Evolutionary conservation across 2,888 invertebrate genomes (phyloP).

Genomic region (Drosophila picticornis): DNA sequence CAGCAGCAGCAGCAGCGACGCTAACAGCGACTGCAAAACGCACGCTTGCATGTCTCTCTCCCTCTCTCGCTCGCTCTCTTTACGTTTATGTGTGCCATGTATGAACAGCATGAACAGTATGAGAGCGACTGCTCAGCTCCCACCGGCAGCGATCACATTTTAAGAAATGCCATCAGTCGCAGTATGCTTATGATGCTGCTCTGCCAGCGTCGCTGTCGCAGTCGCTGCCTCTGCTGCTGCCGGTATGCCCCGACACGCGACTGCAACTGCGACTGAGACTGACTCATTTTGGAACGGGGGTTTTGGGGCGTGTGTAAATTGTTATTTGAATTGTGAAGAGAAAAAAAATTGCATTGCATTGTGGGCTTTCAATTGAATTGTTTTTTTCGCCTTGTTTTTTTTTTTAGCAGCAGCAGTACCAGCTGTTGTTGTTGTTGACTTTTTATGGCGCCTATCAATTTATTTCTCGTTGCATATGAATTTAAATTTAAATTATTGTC

Average conservation of each 20-base stretch:
- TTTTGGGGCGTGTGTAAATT: constrained; percentile 51
- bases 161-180: constrained; percentile 28
- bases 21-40: constrained; percentile 39
- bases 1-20: constrained; percentile 31
- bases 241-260: constrained; percentile 69
- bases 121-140: constrained; percentile 8
- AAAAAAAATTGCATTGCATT: constrained; percentile 44
- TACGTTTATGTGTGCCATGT: constrained; percentile 21
- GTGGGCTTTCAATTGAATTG: constrained; percentile 34
- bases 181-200: constrained; percentile 38
- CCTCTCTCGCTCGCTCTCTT: not conserved
- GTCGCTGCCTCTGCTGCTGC: constrained; percentile 23
- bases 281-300: constrained; percentile 60
- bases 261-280: constrained; percentile 52
- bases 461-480: constrained; percentile 57
- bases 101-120: constrained; percentile 10
- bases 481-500: constrained; percentile 60
- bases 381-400: constrained; percentile 17
- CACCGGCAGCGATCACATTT: constrained; percentile 29
- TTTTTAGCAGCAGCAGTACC: constrained; percentile 6
- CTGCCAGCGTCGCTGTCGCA: constrained; percentile 30
- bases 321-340: constrained; percentile 52
- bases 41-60: constrained; percentile 24
- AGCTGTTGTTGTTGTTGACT: constrained; percentile 30
- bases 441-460: constrained; percentile 71